phyloP scores from a whole-genome alignment of 2,888 invertebrate genomes.

The Cetonia aurata region DNA sequence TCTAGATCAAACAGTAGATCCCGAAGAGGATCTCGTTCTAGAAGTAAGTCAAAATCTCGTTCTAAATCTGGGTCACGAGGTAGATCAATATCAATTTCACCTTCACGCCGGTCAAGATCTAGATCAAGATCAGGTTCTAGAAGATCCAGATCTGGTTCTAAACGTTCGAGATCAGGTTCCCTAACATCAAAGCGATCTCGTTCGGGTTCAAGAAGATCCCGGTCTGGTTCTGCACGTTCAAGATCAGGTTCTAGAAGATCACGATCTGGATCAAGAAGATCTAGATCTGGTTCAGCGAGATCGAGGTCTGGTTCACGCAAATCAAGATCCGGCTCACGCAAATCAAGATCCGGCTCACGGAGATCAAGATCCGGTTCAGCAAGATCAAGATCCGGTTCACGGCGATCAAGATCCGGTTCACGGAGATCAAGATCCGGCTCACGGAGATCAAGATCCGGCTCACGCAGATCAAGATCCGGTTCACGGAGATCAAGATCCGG shows the following conservation, averaged over 20 bases:
- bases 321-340: constrained; percentile 46
- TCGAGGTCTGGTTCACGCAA: constrained; percentile 50
- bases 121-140: constrained; percentile 57
- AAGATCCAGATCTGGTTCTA: constrained; percentile 58
- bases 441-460: constrained; percentile 55
- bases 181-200: constrained; percentile 52
- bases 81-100: constrained; percentile 39
- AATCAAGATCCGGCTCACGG: constrained; percentile 56
- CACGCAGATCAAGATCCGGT: constrained; percentile 50
- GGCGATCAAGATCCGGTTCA: constrained; percentile 59
- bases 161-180: constrained; percentile 58
- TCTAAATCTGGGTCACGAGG: constrained; percentile 56
- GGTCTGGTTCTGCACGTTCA: constrained; percentile 56
- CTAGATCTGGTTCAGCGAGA: constrained; percentile 51
- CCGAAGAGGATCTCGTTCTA: constrained; percentile 48
- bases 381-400: constrained; percentile 52
- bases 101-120: constrained; percentile 53
- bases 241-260: constrained; percentile 51
- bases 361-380: constrained; percentile 58
- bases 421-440: constrained; percentile 59
- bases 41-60: constrained; percentile 56
- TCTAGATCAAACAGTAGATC: constrained; percentile 51
- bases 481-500: constrained; percentile 49
- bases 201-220: constrained; percentile 59
- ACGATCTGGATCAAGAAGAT: constrained; percentile 53